Evolutionary conservation across 2,797 vertebrate genomes (phyloP), one percentile per base, ranked within the genome.

Genomic region (Zenarchopterus dispar): DNA sequence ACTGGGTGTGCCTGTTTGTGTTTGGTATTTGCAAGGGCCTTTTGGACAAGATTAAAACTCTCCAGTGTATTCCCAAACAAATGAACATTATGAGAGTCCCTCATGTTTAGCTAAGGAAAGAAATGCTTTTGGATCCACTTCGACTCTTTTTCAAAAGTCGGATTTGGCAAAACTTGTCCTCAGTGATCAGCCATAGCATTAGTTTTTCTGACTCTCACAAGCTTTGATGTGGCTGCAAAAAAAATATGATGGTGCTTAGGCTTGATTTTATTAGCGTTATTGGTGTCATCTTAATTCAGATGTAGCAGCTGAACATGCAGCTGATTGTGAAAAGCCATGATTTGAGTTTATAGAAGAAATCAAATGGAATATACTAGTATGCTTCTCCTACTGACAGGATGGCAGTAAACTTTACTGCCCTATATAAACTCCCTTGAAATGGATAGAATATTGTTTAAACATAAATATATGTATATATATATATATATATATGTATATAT

Each of bases 1-100:
- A 67, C 79, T 75, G 74, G 66, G 68, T 65, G 77, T 77, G 64
- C 71, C 72, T 84, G 24, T 82, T 84, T 84, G 78, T 58, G 22
- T 75, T 80, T 68, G 4, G 41, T 70, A 62, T 88, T 84, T 85
- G 51, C 46, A 36, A 66, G 62, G 67, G 55, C 78, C 31, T 83
- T 84, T 77, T 75, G 70, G 66, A 76, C 62, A 22, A 75, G 79
- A 76, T 84, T 77, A 79, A 73, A 69, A 44, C 61, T 58, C 59
- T 69, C 72, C 56, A 68, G 64, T 75, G 48, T 84, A 81, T 84
- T 69, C 50, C 48, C 21, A 71, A 77, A 82, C 73, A 81, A 81
- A 76, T 57, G 13, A 81, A 64, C 48, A 49, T 24, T 13, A 57
- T 33, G 50, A 71, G 66, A 63, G 42, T 33, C 39, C 48, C 65